These are phyloP conservation scores for Ferdinandea cuprea DNA, from an alignment of 2,888 invertebrate genomes.

Conservation along the genomic window DNA sequence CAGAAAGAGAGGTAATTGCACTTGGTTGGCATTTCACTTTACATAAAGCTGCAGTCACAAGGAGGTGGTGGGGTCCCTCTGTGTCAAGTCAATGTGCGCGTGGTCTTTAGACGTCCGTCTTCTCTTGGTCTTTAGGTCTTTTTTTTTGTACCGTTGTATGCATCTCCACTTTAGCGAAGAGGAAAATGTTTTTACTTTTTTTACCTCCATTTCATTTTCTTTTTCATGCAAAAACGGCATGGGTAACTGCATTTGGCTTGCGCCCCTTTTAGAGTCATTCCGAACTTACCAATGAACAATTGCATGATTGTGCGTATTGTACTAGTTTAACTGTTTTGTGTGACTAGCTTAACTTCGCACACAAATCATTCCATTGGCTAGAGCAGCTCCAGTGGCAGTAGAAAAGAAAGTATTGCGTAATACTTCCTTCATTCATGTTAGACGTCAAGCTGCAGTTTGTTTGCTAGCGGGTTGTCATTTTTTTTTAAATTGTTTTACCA, in stretches of 20 bases:
- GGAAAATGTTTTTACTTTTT: conserved; percentile 48
- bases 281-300: conserved; percentile 33
- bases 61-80: background rate
- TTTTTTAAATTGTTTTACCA: conserved; percentile 43
- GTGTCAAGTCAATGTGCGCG: conserved; percentile 36
- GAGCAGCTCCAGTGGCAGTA: conserved; percentile 2
- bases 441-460: conserved; percentile 38
- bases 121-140: conserved; percentile 21
- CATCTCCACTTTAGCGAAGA: conserved; percentile 22
- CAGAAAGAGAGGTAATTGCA: conserved; percentile 66
- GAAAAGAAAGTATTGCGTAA: conserved; percentile 69
- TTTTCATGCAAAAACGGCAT: conserved; percentile 18
- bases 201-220: background rate
- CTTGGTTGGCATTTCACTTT: conserved; percentile 55
- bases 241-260: conserved; percentile 11
- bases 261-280: conserved; percentile 39
- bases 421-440: conserved; percentile 63
- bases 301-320: conserved; percentile 64
- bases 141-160: background rate
- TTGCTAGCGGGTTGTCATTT: conserved; percentile 36
- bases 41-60: conserved; percentile 43
- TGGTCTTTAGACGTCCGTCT: conserved; percentile 8
- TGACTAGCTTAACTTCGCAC: conserved; percentile 41
- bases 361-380: conserved; percentile 56
- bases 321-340: conserved; percentile 48